These are phyloP conservation scores for Trogon surrucura DNA, from an alignment of 2,113 vertebrate genomes.

Conservation along the genomic window DNA sequence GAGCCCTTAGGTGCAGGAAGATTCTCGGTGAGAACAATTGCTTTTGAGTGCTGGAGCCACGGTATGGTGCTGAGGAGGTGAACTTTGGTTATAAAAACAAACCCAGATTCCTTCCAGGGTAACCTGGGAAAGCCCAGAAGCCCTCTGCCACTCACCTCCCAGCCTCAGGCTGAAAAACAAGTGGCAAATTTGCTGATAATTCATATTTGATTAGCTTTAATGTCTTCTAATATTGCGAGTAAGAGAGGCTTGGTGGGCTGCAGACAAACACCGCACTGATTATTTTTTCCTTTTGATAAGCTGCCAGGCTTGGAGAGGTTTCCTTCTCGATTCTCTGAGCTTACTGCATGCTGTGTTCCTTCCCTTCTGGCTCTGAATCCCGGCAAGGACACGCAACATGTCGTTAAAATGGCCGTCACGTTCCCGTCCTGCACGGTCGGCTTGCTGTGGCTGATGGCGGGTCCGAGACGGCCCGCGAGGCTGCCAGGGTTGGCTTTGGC, in stretches of 20 bases:
- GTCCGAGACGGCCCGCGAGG: accelerated
- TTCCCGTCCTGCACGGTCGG: accelerated
- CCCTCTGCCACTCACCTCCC: neutral
- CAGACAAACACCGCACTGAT: neutral
- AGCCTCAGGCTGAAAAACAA: neutral
- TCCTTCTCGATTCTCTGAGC: neutral
- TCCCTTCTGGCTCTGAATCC: neutral
- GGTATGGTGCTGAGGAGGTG: neutral
- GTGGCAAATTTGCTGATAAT: slow-evolving; percentile 6
- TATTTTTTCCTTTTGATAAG: slow-evolving; percentile 33
- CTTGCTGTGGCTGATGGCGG: neutral
- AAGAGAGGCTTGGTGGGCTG: neutral
- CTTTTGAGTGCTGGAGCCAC: neutral
- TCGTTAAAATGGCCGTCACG: accelerated
- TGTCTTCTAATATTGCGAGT: neutral
- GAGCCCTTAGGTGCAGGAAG: slow-evolving; percentile 48
- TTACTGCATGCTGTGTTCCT: neutral
- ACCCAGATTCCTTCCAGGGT: neutral
- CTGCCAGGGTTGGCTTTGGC: neutral
- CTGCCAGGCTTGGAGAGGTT: neutral
- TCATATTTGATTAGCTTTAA: slow-evolving; percentile 16
- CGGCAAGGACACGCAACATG: accelerated
- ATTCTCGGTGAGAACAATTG: slow-evolving; percentile 17
- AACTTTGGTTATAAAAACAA: neutral
- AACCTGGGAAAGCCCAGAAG: neutral